Conservation (phyloP, 2,113 vertebrate genomes). For the Clupea harengus region DNA sequence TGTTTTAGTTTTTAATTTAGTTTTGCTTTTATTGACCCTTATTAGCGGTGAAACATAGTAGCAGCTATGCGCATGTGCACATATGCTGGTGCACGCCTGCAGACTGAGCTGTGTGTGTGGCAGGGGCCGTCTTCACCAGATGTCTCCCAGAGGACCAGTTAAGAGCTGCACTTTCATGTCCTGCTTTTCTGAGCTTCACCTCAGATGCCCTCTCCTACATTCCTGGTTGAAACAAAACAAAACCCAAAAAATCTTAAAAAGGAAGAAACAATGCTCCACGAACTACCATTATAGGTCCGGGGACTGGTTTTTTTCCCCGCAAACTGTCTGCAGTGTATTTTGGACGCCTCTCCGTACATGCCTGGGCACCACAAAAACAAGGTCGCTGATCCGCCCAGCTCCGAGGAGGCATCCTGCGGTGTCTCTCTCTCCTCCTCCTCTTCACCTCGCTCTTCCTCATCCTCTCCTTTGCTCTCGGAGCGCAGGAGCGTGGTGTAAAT, state of each 20-base stretch:
- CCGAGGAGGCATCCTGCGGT: not conserved
- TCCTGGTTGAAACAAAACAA: slow-evolving; percentile 39
- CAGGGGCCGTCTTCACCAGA: not conserved
- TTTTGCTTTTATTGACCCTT: not conserved
- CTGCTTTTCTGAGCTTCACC: not conserved
- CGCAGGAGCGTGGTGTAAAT: slow-evolving; percentile 12
- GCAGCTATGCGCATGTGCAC: not conserved
- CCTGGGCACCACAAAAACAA: slow-evolving; percentile 24
- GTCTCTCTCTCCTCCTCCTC: not conserved
- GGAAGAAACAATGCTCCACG: not conserved
- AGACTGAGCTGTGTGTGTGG: not conserved
- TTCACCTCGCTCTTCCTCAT: not conserved
- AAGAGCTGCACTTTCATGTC: not conserved
- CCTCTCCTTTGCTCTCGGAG: not conserved
- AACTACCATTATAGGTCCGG: not conserved
- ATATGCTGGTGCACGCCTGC: not conserved
- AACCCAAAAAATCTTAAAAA: not conserved
- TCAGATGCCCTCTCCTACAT: slow-evolving; percentile 24
- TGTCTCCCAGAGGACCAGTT: not conserved
- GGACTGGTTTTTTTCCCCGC: not conserved
- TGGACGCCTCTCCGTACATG: slow-evolving; percentile 15
- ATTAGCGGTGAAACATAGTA: not conserved
- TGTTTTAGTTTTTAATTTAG: not conserved
- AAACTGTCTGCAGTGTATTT: slow-evolving; percentile 24
- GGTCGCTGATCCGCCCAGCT: not conserved